Evolutionary conservation across 2,113 vertebrate species (phyloP).

Genomic region (Ceyx margarethae): DNA sequence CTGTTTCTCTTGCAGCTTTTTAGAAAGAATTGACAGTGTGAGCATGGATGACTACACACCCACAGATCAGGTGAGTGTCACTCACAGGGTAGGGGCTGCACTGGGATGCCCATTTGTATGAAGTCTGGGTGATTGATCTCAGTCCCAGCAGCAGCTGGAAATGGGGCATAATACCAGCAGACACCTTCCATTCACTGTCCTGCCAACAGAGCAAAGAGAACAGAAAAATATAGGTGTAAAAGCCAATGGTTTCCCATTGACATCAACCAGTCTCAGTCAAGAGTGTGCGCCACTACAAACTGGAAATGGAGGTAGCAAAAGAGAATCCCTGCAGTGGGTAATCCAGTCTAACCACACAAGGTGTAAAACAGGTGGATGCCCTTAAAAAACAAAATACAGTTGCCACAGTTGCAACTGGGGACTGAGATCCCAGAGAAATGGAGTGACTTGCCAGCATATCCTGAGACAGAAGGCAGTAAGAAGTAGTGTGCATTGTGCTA

Average conservation of each 20-base stretch:
- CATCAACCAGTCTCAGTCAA: not conserved
- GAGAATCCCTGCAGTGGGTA: not conserved
- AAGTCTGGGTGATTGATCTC: not conserved
- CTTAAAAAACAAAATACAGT: not conserved
- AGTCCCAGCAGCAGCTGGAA: not conserved
- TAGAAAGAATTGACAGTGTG: conserved; percentile 98
- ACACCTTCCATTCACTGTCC: not conserved
- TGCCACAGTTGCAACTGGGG: not conserved
- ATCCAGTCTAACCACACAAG: not conserved
- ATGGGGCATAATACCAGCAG: not conserved
- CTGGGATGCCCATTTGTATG: not conserved
- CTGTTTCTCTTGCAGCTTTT: conserved; percentile 84
- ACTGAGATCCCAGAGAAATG: not conserved
- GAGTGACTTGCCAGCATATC: not conserved
- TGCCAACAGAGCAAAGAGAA: not conserved
- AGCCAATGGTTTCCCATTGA: not conserved
- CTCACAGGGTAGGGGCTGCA: not conserved
- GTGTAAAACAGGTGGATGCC: not conserved
- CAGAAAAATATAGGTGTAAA: not conserved
- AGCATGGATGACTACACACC: conserved; percentile 97
- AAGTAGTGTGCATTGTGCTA: not conserved
- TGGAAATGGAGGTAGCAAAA: not conserved
- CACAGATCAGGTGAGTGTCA: conserved; percentile 90
- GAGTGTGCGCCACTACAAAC: not conserved
- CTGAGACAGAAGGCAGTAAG: not conserved